Evolutionary conservation across 2,797 vertebrate genomes (phyloP).

Genomic region (Falco peregrinus): DNA sequence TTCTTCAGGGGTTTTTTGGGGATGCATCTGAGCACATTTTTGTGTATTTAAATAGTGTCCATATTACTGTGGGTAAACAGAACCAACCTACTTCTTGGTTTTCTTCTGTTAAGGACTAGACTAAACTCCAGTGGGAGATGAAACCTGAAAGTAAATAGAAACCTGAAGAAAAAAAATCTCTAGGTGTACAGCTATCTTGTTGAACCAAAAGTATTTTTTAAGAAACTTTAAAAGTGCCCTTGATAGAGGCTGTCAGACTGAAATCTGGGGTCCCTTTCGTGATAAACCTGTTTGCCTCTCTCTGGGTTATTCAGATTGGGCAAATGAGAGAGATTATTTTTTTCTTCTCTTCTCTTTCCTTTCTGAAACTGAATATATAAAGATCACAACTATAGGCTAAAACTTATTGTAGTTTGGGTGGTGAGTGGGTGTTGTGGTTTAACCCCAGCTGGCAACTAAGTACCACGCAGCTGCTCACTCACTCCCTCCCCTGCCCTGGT

Average conservation of each 20-base stretch:
- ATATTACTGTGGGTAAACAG: rapidly evolving
- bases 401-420: not conserved
- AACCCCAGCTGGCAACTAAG: too few species aligned
- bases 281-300: not conserved
- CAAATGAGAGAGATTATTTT: not conserved
- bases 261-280: not conserved
- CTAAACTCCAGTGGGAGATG: not conserved
- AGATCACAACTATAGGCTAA: not conserved
- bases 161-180: not conserved
- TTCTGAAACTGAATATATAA: not conserved
- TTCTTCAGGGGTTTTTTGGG: not conserved
- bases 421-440: not conserved
- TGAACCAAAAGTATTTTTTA: not conserved
- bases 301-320: not conserved
- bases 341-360: not conserved
- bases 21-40: not conserved
- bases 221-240: not conserved
- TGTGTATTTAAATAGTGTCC: not conserved
- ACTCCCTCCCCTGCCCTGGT: too few species aligned
- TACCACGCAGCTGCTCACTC: too few species aligned
- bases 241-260: not conserved
- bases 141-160: not conserved
- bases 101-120: not conserved
- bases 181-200: not conserved
- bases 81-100: not conserved